phyloP scores from a whole-genome alignment of 2,113 vertebrate genomes.

The Esox niger region DNA sequence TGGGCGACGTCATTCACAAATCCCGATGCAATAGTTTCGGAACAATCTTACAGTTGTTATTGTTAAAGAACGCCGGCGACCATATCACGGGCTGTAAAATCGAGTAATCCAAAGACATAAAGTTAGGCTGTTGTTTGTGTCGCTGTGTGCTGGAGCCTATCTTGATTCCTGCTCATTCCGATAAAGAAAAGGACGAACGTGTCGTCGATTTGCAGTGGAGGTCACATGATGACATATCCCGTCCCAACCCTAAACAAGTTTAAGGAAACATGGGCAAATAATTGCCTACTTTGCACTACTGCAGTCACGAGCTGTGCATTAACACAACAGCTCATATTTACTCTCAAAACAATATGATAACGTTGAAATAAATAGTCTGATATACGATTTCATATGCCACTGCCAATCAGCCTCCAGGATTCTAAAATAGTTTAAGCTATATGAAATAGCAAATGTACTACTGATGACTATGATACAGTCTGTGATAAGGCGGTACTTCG shows the following conservation, averaged over 20 bases:
- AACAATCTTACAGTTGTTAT: constrained; percentile 27
- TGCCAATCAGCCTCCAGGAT: too few relatives aligned
- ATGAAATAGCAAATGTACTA: neutral
- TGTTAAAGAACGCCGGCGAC: neutral
- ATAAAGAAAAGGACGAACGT: constrained; percentile 26
- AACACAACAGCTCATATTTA: neutral
- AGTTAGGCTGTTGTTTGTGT: neutral
- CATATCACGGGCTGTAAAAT: too few relatives aligned
- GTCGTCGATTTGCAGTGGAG: constrained; percentile 15
- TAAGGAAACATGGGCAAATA: constrained; percentile 21
- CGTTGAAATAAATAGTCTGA: neutral
- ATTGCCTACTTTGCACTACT: too few relatives aligned
- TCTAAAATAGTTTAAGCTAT: neutral
- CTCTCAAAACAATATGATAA: neutral
- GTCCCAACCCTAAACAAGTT: constrained; percentile 17
- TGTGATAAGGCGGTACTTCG: too few relatives aligned
- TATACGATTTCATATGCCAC: neutral
- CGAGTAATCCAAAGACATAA: neutral
- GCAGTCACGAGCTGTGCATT: neutral
- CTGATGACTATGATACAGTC: neutral
- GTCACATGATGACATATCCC: constrained; percentile 68
- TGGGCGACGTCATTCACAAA: neutral
- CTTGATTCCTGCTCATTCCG: neutral
- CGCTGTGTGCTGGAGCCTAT: neutral
- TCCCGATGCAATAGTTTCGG: constrained; percentile 35